phyloP scores from a whole-genome alignment of 2,797 vertebrate genomes.

The Cuculus canorus region DNA sequence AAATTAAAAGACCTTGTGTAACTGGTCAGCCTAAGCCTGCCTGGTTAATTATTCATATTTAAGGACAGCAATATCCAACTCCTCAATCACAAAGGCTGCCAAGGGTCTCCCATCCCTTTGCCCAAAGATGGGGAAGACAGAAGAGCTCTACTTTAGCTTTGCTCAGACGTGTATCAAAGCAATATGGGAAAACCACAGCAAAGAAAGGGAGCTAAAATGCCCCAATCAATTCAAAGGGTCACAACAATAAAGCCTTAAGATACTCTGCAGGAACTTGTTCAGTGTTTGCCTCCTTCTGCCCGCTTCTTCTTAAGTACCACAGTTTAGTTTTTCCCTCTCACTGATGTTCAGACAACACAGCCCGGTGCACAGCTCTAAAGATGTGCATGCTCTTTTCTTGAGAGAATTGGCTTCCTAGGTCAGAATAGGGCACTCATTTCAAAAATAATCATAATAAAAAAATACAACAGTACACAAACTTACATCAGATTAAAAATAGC shows the following conservation, averaged over 20 bases:
- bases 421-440: not conserved
- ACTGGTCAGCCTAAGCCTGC: not conserved
- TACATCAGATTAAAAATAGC: conserved; percentile 28
- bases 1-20: not conserved
- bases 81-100: not conserved
- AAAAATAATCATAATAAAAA: not conserved
- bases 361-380: not conserved
- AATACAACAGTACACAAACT: not conserved
- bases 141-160: not conserved
- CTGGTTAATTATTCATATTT: not conserved
- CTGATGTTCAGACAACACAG: not conserved
- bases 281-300: not conserved
- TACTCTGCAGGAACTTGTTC: not conserved
- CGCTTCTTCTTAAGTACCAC: not conserved
- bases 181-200: not conserved
- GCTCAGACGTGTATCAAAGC: rapidly evolving
- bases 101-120: not conserved
- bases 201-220: not conserved
- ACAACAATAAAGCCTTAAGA: not conserved
- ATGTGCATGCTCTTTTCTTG: not conserved
- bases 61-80: not conserved
- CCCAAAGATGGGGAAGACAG: not conserved
- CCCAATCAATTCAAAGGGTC: not conserved
- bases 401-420: not conserved
- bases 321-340: not conserved